These are phyloP conservation scores for Coilia nasus DNA, from an alignment of 2,797 vertebrate genomes.

Conservation along the genomic window DNA sequence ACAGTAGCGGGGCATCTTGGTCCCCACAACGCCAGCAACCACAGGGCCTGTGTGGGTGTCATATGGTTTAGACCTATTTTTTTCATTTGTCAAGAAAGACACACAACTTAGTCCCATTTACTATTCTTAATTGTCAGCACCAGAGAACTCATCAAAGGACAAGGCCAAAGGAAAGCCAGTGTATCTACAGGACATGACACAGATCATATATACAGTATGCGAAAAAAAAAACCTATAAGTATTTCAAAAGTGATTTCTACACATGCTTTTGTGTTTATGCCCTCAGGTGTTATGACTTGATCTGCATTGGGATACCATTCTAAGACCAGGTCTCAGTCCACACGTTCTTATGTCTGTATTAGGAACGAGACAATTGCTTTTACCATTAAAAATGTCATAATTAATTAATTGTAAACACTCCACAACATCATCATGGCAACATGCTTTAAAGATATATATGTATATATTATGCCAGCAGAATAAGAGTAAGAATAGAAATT, in stretches of 20 bases:
- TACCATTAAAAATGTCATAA: too few species aligned
- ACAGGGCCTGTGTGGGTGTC: slow-evolving; percentile 69
- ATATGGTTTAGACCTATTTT: background rate
- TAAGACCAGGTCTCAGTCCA: background rate
- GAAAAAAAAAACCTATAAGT: background rate
- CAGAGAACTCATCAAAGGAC: background rate
- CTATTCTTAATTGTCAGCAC: background rate
- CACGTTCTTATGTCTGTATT: background rate
- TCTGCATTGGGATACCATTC: background rate
- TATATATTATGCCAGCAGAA: too few species aligned
- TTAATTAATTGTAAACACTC: too few species aligned
- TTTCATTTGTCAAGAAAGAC: background rate
- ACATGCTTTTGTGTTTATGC: too few species aligned
- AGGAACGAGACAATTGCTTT: too few species aligned
- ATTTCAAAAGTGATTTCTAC: too few species aligned
- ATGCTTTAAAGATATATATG: too few species aligned
- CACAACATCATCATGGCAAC: too few species aligned
- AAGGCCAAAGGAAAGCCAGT: background rate
- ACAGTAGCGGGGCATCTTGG: slow-evolving; percentile 83
- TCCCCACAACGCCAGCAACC: slow-evolving; percentile 81
- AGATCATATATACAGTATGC: background rate
- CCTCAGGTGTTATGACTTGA: background rate
- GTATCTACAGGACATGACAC: background rate
- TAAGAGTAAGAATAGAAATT: too few species aligned
- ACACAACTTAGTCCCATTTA: background rate